A percentile compares a stretch with the other conserved stretches of the same genome.
Evolutionary conservation across 2,797 vertebrate species (phyloP).

Genomic region (Steatocranus sp.): DNA sequence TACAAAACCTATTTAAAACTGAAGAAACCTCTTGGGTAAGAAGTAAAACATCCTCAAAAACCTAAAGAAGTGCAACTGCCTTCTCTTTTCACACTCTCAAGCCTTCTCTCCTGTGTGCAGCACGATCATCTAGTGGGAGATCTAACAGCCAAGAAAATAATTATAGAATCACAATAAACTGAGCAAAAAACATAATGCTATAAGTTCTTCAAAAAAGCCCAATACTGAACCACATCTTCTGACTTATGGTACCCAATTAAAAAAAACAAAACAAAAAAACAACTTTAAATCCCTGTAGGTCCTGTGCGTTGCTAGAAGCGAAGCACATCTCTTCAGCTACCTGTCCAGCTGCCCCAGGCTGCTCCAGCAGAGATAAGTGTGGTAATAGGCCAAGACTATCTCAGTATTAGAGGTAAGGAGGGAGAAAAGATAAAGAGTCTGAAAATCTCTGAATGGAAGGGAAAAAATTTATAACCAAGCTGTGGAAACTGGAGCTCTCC

Average conservation of each 20-base stretch:
- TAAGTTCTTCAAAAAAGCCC: background rate
- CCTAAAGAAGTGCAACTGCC: too few species aligned
- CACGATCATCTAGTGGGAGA: background rate
- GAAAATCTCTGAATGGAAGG: background rate
- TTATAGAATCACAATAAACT: background rate
- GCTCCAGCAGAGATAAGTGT: constrained; percentile 29
- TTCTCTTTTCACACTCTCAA: too few species aligned
- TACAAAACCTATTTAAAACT: too few species aligned
- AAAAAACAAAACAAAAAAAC: background rate
- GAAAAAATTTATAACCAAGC: constrained; percentile 2
- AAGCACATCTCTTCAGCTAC: background rate
- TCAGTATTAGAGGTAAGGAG: background rate
- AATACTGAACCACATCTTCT: background rate
- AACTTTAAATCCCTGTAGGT: background rate
- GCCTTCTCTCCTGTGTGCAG: background rate
- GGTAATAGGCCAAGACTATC: constrained; percentile 13
- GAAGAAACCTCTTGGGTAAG: too few species aligned
- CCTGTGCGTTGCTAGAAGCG: background rate
- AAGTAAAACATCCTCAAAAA: too few species aligned
- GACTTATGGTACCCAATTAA: background rate
- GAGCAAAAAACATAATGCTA: background rate
- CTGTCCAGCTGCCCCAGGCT: constrained; percentile 20
- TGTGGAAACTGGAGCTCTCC: background rate
- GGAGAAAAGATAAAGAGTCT: constrained; percentile 28
- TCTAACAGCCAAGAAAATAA: background rate